Base-by-base conservation (phyloP, 2,888 invertebrate genomes). In the Gymnocheta viridis region DNA sequence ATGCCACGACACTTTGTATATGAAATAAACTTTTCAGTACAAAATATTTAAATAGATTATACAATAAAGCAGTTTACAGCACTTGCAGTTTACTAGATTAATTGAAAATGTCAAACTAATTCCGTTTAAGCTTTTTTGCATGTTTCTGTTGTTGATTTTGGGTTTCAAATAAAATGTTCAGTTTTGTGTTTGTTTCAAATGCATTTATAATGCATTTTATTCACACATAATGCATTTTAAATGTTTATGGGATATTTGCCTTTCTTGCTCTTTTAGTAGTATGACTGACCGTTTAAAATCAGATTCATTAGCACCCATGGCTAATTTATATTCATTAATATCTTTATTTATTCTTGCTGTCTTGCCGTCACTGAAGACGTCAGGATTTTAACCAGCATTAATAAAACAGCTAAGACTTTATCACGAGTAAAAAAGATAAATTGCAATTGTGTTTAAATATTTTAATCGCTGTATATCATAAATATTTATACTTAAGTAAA, bases 41-140 rank as follows among this genome's bases (percentile, higher is more conserved):
- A 47, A 67, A 66, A 24, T 47, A 47, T 64, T 64, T 72, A 72
- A 49, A 64, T 79, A 24, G 49, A 44, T 67, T 69, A 74, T 54
- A 62, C 60, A 69, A 74, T 19, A 47, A 1, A 32, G 41, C 54
- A 54, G 44, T 24, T n/a, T 38, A 35, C 44, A 51, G 69, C 69
- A 78, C 60, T 84, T 77, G 72, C 67, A 62, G 51, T 84, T 64
- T n/a, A 22, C 60, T 49, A 73, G 69, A 84, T 78, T 81, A 81
- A 84, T 84, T 84, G 72, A 62, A 81, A 84, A 84, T 84, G 84
- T 81, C 81, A 81, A 81, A 84, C 62, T 78, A 73, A 84, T 78
- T 84, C 77, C 69, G 73, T 73, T 84, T 78, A 49, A 54, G 49
- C 3, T 49, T 49, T 38, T 51, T 62, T 62, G 14, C 27, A 22